Conservation (phyloP, 2,113 vertebrate species). For the Laticauda laticaudata region DNA sequence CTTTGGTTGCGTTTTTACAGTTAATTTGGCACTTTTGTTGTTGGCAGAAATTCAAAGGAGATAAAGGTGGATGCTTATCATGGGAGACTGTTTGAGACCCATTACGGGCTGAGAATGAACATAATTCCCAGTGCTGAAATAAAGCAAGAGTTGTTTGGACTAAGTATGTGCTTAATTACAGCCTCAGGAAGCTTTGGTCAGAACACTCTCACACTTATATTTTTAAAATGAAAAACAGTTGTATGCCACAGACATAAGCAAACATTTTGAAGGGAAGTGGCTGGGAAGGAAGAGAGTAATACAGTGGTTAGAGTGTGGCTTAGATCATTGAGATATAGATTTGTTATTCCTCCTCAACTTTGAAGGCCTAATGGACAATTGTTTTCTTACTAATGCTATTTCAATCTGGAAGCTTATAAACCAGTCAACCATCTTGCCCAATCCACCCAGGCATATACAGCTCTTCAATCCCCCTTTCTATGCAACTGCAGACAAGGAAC, state of each 20-base stretch:
- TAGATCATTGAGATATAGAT: background rate
- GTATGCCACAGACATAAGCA: background rate
- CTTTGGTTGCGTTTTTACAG: too few relatives aligned
- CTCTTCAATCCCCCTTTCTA: background rate
- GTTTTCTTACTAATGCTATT: background rate
- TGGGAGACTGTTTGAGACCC: too few relatives aligned
- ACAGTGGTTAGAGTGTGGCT: background rate
- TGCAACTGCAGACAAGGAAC: background rate
- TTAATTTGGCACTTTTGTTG: too few relatives aligned
- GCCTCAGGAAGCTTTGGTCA: too few relatives aligned
- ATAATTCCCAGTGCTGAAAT: too few relatives aligned
- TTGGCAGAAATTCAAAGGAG: too few relatives aligned
- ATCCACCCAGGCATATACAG: background rate
- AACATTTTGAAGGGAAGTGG: too few relatives aligned
- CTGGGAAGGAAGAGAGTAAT: background rate
- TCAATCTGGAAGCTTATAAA: background rate
- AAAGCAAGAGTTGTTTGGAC: too few relatives aligned
- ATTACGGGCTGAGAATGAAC: too few relatives aligned
- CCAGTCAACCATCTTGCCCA: background rate
- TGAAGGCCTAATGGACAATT: background rate
- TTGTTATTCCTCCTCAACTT: background rate
- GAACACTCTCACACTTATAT: background rate
- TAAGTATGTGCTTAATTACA: too few relatives aligned
- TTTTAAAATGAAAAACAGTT: background rate
- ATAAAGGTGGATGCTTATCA: too few relatives aligned